phyloP scores from a whole-genome alignment of 2,888 invertebrate genomes.

The Pheosia tremula region DNA sequence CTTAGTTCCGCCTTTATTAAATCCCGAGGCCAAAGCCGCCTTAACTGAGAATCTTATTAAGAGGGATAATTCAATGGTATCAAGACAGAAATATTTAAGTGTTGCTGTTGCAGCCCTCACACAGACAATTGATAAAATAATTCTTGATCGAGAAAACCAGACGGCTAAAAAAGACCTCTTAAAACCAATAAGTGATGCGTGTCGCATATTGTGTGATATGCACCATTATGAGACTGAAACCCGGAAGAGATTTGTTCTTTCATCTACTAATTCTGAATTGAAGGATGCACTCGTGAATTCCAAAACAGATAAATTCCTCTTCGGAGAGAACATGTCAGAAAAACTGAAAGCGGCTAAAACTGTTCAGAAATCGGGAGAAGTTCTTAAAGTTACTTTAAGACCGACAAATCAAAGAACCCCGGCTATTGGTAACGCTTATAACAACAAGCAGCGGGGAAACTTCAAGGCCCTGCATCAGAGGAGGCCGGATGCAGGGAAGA shows the following conservation, averaged over 20 bases:
- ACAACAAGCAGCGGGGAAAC: not conserved
- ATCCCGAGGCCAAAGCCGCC: slow-evolving; percentile 10
- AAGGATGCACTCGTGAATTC: not conserved
- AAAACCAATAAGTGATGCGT: slow-evolving; percentile 9
- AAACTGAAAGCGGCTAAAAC: slow-evolving; percentile 1
- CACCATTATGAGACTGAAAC: not conserved
- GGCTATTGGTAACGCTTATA: not conserved
- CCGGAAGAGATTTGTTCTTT: not conserved
- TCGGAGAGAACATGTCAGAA: slow-evolving; percentile 4
- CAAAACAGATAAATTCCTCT: not conserved
- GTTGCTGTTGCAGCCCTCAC: slow-evolving; percentile 7
- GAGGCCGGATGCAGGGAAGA: not conserved
- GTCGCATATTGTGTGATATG: slow-evolving; percentile 9
- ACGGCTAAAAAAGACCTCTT: slow-evolving; percentile 1
- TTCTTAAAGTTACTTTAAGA: not conserved
- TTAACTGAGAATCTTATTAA: slow-evolving; percentile 5
- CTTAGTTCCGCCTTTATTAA: slow-evolving; percentile 5
- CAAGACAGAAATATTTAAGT: not conserved
- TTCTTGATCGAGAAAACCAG: not conserved
- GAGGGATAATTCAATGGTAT: not conserved
- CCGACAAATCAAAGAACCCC: not conserved
- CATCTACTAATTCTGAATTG: not conserved
- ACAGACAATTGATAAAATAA: not conserved
- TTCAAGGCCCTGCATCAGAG: not conserved
- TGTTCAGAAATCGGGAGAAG: not conserved